phyloP scores from a whole-genome alignment of 2,113 vertebrate genomes.

The Natator depressus region DNA sequence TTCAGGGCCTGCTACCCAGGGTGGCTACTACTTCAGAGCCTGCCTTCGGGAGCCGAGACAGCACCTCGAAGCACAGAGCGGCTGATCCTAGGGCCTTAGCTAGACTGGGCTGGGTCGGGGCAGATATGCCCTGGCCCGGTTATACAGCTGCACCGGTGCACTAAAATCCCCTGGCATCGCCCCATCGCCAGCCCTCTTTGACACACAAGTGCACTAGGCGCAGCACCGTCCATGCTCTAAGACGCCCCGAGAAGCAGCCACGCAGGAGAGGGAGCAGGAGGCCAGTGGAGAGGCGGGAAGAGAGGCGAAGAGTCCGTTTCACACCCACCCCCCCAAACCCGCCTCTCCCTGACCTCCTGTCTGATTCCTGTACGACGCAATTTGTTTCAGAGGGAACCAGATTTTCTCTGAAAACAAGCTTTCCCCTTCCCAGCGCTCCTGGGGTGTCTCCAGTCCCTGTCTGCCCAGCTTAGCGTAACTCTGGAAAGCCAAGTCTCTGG shows the following conservation, averaged over 20 bases:
- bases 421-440: slow-evolving; percentile 30
- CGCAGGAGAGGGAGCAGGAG: fast-evolving
- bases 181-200: neutral
- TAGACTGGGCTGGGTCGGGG: neutral
- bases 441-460: slow-evolving; percentile 56
- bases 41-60: neutral
- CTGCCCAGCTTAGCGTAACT: slow-evolving; percentile 35
- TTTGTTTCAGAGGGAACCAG: slow-evolving; percentile 52
- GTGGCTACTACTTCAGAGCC: neutral
- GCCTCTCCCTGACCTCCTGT: neutral
- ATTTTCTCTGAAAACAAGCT: slow-evolving; percentile 14
- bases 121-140: neutral
- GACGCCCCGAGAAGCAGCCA: neutral
- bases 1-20: neutral
- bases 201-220: neutral
- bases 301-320: neutral
- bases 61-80: neutral
- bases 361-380: slow-evolving; percentile 28
- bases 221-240: neutral
- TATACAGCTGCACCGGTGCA: neutral
- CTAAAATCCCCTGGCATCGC: neutral
- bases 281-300: fast-evolving
- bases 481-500: slow-evolving; percentile 24
- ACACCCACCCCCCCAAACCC: neutral
- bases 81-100: no score